These are phyloP conservation scores for Hirtodrosophila histrioides DNA, from an alignment of 2,888 invertebrate species.

Conservation along the genomic window DNA sequence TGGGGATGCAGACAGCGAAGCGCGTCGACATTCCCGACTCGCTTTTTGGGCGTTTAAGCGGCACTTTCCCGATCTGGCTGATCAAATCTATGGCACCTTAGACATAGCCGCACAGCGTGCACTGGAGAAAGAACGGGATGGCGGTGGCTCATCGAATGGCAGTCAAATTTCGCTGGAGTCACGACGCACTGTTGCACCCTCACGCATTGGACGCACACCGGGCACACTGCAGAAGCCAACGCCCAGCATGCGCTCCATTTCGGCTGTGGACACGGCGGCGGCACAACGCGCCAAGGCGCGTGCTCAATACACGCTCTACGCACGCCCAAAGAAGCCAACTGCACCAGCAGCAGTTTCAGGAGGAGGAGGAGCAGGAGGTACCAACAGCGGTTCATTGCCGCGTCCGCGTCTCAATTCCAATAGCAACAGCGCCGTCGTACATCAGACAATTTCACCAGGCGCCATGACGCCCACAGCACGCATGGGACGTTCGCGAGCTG, in stretches of 20 bases:
- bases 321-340: constrained; percentile 87
- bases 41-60: constrained; percentile 96
- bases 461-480: constrained; percentile 82
- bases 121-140: constrained; percentile 85
- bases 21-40: constrained; percentile 89
- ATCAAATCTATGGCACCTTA: constrained; percentile 91
- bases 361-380: constrained; percentile 36
- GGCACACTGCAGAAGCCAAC: constrained; percentile 76
- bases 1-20: constrained; percentile 96
- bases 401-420: constrained; percentile 70
- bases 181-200: constrained; percentile 58
- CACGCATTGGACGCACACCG: constrained; percentile 77
- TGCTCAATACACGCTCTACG: constrained; percentile 92
- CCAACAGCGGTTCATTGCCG: constrained; percentile 75
- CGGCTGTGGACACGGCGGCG: constrained; percentile 96
- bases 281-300: constrained; percentile 94
- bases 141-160: constrained; percentile 27
- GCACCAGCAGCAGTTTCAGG: constrained; percentile 41
- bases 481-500: constrained; percentile 86
- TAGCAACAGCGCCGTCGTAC: constrained; percentile 37
- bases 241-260: constrained; percentile 91
- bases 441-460: constrained; percentile 70
- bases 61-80: constrained; percentile 96
- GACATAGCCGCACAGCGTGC: constrained; percentile 90
- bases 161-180: constrained; percentile 57